Base-by-base conservation (phyloP, 2,888 invertebrate genomes). In the Cremastinae sp. region DNA sequence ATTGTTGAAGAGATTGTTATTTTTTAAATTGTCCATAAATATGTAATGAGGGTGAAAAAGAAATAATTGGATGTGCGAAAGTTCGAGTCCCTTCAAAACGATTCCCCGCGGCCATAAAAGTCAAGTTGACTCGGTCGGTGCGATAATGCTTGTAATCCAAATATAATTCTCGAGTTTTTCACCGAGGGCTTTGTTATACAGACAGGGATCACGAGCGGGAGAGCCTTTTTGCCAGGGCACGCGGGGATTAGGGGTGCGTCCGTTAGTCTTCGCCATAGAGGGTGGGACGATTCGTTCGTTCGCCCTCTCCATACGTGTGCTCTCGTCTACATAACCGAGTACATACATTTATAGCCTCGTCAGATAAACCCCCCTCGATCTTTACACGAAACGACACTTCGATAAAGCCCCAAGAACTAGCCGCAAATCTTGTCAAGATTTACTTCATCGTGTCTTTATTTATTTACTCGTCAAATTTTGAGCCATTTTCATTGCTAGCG, bases 91-190 rank as follows among this genome's bases (percentile, higher is more conserved):
- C 85, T 82, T 82, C 75, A 80, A 80, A 65, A 81, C 83, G 83
- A 86, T 85, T 85, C 82, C n/a, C n/a, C 83, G 83, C 85, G 80
- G 79, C 85, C 86, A 88, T 89, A 89, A 89, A 89, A 89, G 88
- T 89, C 87, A 87, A 88, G 88, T 89, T 89, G 88, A 89, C 87
- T 88, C 83, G 83, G 78, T 83, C 85, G 66, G 87, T 5, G 28
- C 85, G 88, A 89, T 89, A 89, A 89, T 89, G 88, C 89, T 89
- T 88, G 89, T 89, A 88, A 89, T 89, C 87, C 88, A 86, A 89
- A 88, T 89, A 89, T 89, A 88, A 89, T 89, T 89, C 86, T 85
- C 83, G 85, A 51, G 47, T 49, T 58, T 74, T 61, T 43, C 22
- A 61, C 39, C 71, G 49, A 66, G 74, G 75, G 68, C 20, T 37